Evolutionary conservation across 2,113 vertebrate genomes (phyloP).

Genomic region (Neofelis nebulosa): DNA sequence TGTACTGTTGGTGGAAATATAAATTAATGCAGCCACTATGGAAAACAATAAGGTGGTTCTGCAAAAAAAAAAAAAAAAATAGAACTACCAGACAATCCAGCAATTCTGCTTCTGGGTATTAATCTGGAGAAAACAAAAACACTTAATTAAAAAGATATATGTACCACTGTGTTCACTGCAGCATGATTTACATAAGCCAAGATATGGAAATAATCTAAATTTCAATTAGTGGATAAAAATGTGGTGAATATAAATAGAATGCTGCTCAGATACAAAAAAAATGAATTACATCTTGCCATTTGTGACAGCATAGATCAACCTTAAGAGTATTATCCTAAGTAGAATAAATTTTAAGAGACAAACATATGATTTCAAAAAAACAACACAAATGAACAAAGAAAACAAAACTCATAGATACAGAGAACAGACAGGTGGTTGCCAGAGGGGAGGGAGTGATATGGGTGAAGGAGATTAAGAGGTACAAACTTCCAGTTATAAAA

Average conservation of each 20-base stretch:
- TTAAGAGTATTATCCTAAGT: background rate
- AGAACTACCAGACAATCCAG: background rate
- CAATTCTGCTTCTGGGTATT: background rate
- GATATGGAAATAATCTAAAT: background rate
- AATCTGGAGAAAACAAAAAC: background rate
- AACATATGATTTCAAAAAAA: background rate
- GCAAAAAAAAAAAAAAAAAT: background rate
- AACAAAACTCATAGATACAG: background rate
- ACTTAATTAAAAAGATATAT: background rate
- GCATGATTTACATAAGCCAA: background rate
- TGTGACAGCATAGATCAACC: background rate
- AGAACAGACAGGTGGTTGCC: background rate
- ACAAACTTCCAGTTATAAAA: background rate
- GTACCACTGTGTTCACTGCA: background rate
- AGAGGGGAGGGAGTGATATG: background rate
- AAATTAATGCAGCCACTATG: background rate
- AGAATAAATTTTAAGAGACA: background rate
- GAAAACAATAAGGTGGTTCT: background rate
- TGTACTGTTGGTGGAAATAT: background rate
- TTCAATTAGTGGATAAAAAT: background rate
- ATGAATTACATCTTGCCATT: background rate
- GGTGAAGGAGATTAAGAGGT: background rate
- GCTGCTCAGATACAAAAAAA: background rate
- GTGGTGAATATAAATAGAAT: background rate
- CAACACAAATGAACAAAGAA: background rate